Percentiles rank a stretch among this genome's conserved stretches.
Conservation (phyloP, 2,113 vertebrate genomes). For the Gallinago paraguaiae region DNA sequence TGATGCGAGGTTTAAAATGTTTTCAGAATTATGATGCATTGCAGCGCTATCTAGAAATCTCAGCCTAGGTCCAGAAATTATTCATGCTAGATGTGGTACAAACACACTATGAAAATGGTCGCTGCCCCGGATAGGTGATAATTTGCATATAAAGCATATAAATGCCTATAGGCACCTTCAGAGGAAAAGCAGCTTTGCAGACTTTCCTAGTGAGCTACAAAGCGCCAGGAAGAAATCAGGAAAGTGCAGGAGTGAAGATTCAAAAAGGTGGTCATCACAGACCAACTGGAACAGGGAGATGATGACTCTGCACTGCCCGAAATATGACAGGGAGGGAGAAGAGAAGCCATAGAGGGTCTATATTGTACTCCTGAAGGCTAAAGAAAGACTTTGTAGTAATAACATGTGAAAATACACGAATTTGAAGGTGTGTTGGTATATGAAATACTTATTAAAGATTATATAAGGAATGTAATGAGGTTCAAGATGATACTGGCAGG, state of each 20-base stretch:
- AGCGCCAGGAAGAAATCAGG: background rate
- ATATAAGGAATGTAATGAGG: background rate
- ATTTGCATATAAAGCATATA: background rate
- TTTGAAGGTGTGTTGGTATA: background rate
- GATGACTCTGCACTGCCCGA: background rate
- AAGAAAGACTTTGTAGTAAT: background rate
- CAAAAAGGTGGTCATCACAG: background rate
- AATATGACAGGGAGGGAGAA: background rate
- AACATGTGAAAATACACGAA: background rate
- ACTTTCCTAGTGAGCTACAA: background rate
- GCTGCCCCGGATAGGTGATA: background rate
- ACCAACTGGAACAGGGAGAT: background rate
- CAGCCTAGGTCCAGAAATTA: background rate
- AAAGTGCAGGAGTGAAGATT: background rate
- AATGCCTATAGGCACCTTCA: background rate
- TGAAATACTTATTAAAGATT: background rate
- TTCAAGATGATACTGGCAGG: background rate
- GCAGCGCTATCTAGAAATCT: background rate
- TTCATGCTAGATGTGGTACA: background rate
- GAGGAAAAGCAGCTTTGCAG: background rate
- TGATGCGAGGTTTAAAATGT: background rate
- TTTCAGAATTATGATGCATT: background rate
- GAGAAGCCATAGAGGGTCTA: background rate
- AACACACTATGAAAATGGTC: background rate
- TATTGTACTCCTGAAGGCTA: background rate